phyloP scores from a whole-genome alignment of 2,797 vertebrate species.

The Acanthiza pusilla region DNA sequence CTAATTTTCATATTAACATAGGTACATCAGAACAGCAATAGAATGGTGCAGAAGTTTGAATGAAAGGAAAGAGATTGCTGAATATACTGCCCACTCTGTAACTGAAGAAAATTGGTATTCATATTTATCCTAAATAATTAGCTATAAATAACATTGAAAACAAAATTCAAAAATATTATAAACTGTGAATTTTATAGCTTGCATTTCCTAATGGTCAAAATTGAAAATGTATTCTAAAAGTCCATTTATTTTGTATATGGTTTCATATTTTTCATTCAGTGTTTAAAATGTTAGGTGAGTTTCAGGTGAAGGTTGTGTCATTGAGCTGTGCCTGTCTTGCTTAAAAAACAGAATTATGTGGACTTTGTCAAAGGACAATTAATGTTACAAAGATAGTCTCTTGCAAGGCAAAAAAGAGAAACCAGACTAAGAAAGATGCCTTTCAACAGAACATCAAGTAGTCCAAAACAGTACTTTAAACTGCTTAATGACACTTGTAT shows the following conservation, averaged over 20 bases:
- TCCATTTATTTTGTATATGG: not conserved
- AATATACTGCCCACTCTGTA: not conserved
- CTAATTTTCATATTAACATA: constrained; percentile 34
- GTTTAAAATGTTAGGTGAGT: not conserved
- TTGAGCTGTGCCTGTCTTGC: not conserved
- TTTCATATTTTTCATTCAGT: not conserved
- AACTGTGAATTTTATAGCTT: not conserved
- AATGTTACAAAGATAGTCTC: not conserved
- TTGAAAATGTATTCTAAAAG: not conserved
- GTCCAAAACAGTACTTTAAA: not conserved
- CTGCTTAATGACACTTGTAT: not conserved
- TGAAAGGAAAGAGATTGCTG: not conserved
- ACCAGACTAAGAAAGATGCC: not conserved
- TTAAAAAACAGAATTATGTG: not conserved
- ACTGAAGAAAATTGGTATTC: constrained; percentile 70
- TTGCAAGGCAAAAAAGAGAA: not conserved
- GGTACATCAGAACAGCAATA: constrained; percentile 67
- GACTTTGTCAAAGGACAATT: not conserved
- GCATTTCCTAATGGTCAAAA: not conserved
- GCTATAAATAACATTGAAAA: not conserved
- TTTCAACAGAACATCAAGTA: not conserved
- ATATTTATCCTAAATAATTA: not conserved
- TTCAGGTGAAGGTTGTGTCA: not conserved
- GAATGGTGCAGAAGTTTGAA: constrained; percentile 73
- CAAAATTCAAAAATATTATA: not conserved